Evolutionary conservation across 2,888 invertebrate genomes (phyloP).

Genomic region (Hanleya hanleyi): DNA sequence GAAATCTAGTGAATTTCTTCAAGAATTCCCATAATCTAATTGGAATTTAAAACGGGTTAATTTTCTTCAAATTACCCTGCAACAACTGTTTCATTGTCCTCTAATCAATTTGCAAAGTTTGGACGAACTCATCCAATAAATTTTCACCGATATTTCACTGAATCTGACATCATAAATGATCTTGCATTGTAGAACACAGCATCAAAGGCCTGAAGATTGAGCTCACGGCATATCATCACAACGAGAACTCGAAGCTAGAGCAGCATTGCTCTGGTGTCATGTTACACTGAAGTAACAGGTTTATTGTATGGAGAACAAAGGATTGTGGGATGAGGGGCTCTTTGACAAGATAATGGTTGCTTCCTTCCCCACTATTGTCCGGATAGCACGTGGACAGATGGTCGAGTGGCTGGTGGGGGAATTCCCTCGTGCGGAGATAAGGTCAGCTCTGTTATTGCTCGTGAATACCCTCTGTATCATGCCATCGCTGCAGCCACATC

Average conservation of each 20-base stretch:
- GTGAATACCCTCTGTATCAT: not conserved
- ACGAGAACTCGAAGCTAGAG: not conserved
- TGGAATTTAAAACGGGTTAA: no score
- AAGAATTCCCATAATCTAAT: no score
- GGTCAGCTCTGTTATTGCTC: not conserved
- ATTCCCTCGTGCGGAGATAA: not conserved
- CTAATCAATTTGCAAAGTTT: no score
- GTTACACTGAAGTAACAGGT: not conserved
- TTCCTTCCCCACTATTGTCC: not conserved
- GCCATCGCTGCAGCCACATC: not conserved
- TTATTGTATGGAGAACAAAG: constrained; percentile 1
- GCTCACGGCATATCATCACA: no score
- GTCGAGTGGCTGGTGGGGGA: not conserved
- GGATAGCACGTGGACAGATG: not conserved
- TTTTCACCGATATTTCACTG: no score
- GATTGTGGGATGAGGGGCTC: not conserved
- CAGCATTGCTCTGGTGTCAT: not conserved
- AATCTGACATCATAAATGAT: no score
- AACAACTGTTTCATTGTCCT: no score
- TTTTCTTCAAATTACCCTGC: no score
- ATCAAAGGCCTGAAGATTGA: no score
- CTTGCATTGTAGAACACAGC: no score
- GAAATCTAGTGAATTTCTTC: not conserved
- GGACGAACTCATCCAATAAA: no score
- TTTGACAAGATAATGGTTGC: not conserved